Evolutionary conservation across 1,140 invertebrate species (phyloP).

Genomic region (Phenacoccus solenopsis): DNA sequence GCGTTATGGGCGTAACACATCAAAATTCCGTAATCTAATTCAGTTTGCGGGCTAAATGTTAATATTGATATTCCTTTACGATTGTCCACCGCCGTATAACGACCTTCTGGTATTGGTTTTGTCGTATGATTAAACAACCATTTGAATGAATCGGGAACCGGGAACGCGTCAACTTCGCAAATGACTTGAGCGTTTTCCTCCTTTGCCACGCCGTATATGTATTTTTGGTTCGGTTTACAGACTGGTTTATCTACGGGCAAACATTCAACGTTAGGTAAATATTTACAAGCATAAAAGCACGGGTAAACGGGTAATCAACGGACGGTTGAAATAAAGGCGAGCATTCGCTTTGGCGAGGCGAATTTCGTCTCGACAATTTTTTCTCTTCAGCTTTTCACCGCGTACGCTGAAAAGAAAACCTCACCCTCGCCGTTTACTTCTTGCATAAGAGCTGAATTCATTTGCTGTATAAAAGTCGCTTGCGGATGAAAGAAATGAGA

Average conservation of each 20-base stretch:
- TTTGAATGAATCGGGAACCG: slow-evolving; percentile 66
- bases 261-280: neutral
- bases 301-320: neutral
- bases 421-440: too few relatives aligned
- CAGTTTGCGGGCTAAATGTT: slow-evolving; percentile 53
- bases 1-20: slow-evolving; percentile 52
- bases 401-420: too few relatives aligned
- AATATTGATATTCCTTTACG: slow-evolving; percentile 51
- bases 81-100: slow-evolving; percentile 32
- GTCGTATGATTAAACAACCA: slow-evolving; percentile 72
- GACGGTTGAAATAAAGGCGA: neutral
- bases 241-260: slow-evolving; percentile 59
- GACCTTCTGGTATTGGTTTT: slow-evolving; percentile 31
- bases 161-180: slow-evolving; percentile 76
- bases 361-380: too few relatives aligned
- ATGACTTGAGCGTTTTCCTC: slow-evolving; percentile 64
- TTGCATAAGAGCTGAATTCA: too few relatives aligned
- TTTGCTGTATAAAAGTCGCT: too few relatives aligned
- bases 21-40: slow-evolving; percentile 58
- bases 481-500: too few relatives aligned
- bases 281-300: neutral
- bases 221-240: slow-evolving; percentile 61
- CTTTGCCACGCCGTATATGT: slow-evolving; percentile 69
- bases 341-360: too few relatives aligned
- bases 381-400: too few relatives aligned